These are phyloP conservation scores for Galerucella nymphaeae DNA, from an alignment of 2,888 invertebrate genomes.

Conservation along the genomic window DNA sequence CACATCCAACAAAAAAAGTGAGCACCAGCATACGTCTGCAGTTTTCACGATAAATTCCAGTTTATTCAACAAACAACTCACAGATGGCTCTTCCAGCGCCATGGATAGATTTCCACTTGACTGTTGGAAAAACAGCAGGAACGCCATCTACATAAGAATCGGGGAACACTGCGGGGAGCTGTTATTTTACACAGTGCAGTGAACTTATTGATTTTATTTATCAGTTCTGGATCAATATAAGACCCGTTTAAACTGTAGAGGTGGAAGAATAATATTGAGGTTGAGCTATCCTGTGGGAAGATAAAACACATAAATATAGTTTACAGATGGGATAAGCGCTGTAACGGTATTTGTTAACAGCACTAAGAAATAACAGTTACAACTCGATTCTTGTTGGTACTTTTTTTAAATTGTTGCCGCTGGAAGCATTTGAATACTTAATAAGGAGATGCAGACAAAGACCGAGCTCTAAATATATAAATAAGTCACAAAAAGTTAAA, in stretches of 20 bases:
- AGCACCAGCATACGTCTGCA: neutral
- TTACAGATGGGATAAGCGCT: neutral
- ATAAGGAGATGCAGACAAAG: neutral
- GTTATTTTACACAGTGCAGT: neutral
- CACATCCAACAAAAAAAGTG: neutral
- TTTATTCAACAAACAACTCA: neutral
- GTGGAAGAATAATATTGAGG: neutral
- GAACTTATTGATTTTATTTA: neutral
- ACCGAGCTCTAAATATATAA: neutral
- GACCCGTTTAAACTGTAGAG: neutral
- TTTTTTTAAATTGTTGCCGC: neutral
- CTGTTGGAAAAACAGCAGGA: neutral
- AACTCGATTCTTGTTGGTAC: neutral
- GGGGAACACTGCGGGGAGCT: neutral
- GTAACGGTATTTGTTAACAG: neutral
- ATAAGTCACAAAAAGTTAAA: neutral
- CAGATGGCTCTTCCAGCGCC: neutral
- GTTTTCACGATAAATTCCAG: neutral
- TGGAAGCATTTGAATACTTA: neutral
- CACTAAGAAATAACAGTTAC: neutral
- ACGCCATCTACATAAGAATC: neutral
- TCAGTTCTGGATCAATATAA: neutral
- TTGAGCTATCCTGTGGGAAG: too few species aligned
- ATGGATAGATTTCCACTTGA: neutral
- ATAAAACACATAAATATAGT: too few species aligned